Conservation (phyloP, 2,113 vertebrate genomes). For the Stomatorhinus ivindoensis region DNA sequence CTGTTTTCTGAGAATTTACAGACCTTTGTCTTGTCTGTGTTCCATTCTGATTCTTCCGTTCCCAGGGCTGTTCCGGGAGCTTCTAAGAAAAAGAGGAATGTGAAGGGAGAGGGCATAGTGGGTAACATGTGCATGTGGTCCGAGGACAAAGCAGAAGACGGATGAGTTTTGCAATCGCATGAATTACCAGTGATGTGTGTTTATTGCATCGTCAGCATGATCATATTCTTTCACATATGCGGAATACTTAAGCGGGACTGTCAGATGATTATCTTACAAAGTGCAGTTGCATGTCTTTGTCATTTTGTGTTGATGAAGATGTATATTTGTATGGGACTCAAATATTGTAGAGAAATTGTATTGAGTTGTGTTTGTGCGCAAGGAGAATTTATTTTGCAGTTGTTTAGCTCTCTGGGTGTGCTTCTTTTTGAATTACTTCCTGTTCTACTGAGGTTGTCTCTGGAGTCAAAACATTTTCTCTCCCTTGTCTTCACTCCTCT, state of each 20-base stretch:
- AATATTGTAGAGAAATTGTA: constrained; percentile 14
- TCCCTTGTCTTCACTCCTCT: constrained; percentile 1
- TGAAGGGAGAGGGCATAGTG: not conserved
- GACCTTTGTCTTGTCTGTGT: not conserved
- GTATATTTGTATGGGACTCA: not conserved
- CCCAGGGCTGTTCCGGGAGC: not conserved
- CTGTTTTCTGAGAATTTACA: not conserved
- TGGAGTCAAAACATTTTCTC: constrained; percentile 18
- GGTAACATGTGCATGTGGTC: not conserved
- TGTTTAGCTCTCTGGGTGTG: constrained; percentile 10
- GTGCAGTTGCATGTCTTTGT: not conserved
- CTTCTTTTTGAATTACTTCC: constrained; percentile 16
- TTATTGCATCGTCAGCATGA: not conserved
- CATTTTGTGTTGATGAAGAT: not conserved
- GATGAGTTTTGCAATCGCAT: not conserved
- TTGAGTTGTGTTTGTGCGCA: constrained; percentile 13
- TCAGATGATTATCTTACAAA: not conserved
- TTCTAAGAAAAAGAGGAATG: not conserved
- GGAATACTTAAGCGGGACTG: not conserved
- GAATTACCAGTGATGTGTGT: not conserved
- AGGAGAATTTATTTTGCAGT: not conserved
- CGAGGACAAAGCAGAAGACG: not conserved
- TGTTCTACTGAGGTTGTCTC: constrained; percentile 14
- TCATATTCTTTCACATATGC: not conserved
- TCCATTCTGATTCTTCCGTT: not conserved